Conservation (phyloP, 2,113 vertebrate genomes). For the Lipotes vexillifer region DNA sequence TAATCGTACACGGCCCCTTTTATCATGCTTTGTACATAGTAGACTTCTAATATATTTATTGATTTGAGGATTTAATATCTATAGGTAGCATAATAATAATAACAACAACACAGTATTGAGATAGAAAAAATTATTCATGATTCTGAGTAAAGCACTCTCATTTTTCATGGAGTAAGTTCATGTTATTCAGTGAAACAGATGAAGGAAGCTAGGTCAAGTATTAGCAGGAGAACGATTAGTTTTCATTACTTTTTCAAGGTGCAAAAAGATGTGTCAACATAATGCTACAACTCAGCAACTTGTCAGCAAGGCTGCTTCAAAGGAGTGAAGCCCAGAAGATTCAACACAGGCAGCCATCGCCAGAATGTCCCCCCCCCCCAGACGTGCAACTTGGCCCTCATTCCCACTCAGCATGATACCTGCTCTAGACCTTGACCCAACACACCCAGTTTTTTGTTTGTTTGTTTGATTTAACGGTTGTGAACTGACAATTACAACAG, state of each 20-base stretch:
- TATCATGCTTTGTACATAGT: not conserved
- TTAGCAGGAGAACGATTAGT: not conserved
- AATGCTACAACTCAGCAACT: not conserved
- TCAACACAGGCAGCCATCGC: not conserved
- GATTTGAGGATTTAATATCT: not conserved
- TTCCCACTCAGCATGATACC: not conserved
- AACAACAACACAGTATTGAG: not conserved
- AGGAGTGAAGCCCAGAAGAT: not conserved
- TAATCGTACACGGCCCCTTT: not conserved
- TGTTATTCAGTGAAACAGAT: not conserved
- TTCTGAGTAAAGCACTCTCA: not conserved
- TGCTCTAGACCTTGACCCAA: not conserved
- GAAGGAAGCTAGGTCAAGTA: not conserved
- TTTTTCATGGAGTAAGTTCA: not conserved
- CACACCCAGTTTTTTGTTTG: not conserved
- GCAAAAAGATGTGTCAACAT: not conserved
- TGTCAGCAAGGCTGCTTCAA: not conserved
- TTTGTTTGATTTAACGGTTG: not conserved
- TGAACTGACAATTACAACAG: not conserved
- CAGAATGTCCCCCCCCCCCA: not conserved
- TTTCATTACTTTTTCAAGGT: slow-evolving; percentile 12
- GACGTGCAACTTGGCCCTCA: not conserved
- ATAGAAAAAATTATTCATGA: not conserved
- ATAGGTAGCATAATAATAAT: not conserved
- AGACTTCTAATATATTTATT: not conserved